phyloP scores from a whole-genome alignment of 2,113 vertebrate genomes.

The Myrmophylax atrothorax region DNA sequence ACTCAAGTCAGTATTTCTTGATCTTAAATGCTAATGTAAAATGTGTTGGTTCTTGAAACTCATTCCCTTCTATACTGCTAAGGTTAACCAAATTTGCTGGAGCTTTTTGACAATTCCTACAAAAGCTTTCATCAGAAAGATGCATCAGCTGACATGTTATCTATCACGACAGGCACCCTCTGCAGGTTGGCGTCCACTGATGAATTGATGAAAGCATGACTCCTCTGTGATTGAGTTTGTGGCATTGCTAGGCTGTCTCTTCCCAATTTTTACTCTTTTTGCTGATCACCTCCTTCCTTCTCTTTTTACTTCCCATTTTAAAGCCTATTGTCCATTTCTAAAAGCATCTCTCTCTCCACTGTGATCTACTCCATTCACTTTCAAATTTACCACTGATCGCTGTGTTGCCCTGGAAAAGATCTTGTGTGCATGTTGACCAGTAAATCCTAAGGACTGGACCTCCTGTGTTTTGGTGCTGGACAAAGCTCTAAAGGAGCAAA shows the following conservation, averaged over 20 bases:
- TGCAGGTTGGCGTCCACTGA: not conserved
- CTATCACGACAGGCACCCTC: not conserved
- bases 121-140: not conserved
- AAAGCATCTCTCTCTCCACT: not conserved
- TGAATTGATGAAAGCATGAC: not conserved
- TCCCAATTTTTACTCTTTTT: not conserved
- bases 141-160: not conserved
- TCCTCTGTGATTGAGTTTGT: not conserved
- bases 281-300: not conserved
- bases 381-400: not conserved
- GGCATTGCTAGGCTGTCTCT: not conserved
- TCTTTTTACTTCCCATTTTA: not conserved
- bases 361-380: not conserved
- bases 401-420: not conserved
- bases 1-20: not conserved
- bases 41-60: not conserved
- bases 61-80: not conserved
- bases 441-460: not conserved
- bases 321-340: not conserved
- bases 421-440: not conserved
- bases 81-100: not conserved
- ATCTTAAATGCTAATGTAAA: conserved; percentile 18
- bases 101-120: not conserved
- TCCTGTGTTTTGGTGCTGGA: not conserved
- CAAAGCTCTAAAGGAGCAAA: not conserved